Evolutionary conservation across 2,888 invertebrate species (phyloP), one percentile per base, ranked within the genome.

Genomic region (Amphipoea lucens): DNA sequence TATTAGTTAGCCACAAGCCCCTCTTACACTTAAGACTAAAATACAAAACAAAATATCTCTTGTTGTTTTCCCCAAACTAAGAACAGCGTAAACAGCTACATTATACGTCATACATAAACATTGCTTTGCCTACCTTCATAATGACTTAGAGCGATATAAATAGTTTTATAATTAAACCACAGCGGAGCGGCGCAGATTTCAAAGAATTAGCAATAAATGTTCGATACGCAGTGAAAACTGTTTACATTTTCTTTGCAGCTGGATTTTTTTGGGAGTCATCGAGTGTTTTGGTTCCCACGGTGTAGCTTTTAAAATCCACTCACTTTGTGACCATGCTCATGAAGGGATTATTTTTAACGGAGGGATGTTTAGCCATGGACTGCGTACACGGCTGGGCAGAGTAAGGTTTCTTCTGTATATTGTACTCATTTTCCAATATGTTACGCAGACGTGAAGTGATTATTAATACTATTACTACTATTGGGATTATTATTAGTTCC

Each of bases 141-240:
- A 66, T 81, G 83, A 69, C 36, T 77, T 73, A 20, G 62, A 20
- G 45, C 5, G 29, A 51, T 81, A 79, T 72, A 67, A 74, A 85
- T 81, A 84, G 73, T 67, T 74, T 78, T 81, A 72, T 81, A 84
- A 84, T 84, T 84, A 84, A 78, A 84, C 85, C 82, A 65, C 63
- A 81, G 65, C 71, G 60, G 29, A 40, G 76, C 66, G 36, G 80
- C 85, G 81, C 29, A 82, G 36, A 77, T 74, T 83, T 83, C 85
- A 74, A 71, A 81, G 85, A 83, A 83, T 57, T 11, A 14, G 60
- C 70, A 69, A 17, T 73, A 80, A 80, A 66, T 4, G 12, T 20
- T 72, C 42, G 36, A 51, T 78, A 57, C 4, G 57, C 14, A 45
- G 48, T 45, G 60, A 23, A 66, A 69, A 81, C 0, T 75, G n/a